Evolutionary conservation across 2,888 invertebrate species (phyloP).

Genomic region (Campopleginae sp.): DNA sequence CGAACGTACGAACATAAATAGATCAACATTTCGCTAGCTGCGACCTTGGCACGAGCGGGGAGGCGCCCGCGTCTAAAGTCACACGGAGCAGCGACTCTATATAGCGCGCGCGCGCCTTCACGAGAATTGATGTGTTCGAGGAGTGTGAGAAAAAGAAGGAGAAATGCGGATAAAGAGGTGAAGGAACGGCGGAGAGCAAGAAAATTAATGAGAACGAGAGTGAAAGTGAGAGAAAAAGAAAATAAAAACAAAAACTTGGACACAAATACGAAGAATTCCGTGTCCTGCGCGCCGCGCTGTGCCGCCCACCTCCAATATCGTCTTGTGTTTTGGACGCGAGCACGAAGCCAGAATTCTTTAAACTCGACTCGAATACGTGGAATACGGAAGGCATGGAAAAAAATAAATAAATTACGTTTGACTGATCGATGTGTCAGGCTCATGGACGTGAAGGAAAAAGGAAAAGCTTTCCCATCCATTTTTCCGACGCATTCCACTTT

Average conservation of each 20-base stretch:
- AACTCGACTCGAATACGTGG: neutral
- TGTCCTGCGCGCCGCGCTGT: neutral
- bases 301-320: neutral
- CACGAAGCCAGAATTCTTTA: neutral
- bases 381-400: neutral
- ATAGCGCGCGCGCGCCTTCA: neutral
- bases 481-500: neutral
- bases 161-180: neutral
- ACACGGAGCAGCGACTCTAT: neutral
- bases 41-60: conserved; percentile 53
- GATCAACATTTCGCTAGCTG: conserved; percentile 43
- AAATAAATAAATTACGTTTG: neutral
- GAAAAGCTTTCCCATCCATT: neutral
- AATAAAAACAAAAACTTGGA: neutral
- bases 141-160: neutral
- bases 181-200: neutral
- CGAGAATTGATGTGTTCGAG: neutral
- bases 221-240: neutral
- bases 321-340: neutral
- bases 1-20: conserved; percentile 4
- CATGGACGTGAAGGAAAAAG: neutral
- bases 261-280: neutral
- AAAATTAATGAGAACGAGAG: neutral
- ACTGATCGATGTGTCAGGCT: neutral
- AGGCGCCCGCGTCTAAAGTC: conserved; percentile 2